Evolutionary conservation across 2,888 invertebrate species (phyloP).

Genomic region (Pachydiplax longipennis): DNA sequence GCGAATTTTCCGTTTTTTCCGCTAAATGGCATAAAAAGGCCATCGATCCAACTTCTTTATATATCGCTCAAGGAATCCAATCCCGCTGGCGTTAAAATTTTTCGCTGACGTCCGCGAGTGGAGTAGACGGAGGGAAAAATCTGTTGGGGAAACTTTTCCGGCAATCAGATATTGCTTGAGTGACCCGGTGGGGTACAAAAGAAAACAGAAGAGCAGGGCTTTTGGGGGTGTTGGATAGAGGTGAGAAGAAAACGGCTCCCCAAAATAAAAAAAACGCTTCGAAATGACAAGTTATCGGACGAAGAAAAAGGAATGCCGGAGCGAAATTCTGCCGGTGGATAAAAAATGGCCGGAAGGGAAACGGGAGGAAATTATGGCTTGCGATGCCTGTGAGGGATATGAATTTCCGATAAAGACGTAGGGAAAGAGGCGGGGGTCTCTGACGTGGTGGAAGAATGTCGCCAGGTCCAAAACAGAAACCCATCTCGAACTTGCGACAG

Average conservation of each 20-base stretch:
- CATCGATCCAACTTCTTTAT: not conserved
- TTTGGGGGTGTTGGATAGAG: not conserved
- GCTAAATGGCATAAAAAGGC: too few relatives aligned
- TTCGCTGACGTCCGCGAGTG: not conserved
- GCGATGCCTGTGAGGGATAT: conserved; percentile 23
- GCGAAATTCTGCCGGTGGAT: not conserved
- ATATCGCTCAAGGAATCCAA: not conserved
- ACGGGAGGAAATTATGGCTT: not conserved
- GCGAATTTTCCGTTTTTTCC: too few relatives aligned
- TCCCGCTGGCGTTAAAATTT: not conserved
- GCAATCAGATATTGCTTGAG: conserved; percentile 19
- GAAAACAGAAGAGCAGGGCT: not conserved
- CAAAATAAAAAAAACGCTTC: not conserved
- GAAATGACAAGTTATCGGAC: conserved; percentile 3
- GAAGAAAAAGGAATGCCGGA: not conserved
- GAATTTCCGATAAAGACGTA: conserved; percentile 38
- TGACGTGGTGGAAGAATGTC: not conserved
- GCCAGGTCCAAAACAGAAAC: not conserved
- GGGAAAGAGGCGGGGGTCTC: not conserved
- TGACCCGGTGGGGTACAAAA: not conserved
- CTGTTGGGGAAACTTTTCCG: not conserved
- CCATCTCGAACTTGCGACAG: not conserved
- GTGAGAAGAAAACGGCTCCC: not conserved
- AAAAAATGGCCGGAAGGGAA: not conserved
- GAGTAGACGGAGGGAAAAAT: not conserved